phyloP scores from a whole-genome alignment of 2,888 invertebrate genomes.

The Euclidia mi region DNA sequence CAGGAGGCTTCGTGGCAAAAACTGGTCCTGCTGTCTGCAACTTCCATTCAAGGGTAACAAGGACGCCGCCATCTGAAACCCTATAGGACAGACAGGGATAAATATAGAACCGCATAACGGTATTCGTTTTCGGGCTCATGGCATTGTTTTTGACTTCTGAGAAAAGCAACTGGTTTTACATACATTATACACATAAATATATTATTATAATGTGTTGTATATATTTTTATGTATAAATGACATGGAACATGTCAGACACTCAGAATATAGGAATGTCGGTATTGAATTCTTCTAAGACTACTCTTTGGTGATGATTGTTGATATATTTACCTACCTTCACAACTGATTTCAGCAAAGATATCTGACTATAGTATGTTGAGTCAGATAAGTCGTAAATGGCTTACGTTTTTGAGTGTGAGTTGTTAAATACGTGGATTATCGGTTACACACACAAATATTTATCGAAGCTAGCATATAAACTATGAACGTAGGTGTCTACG shows the following conservation, averaged over 20 bases:
- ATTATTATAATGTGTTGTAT: conserved; percentile 9
- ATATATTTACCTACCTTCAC: not conserved
- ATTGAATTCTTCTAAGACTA: not conserved
- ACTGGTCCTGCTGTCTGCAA: conserved; percentile 83
- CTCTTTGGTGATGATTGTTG: too few species aligned
- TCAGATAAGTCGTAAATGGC: too few species aligned
- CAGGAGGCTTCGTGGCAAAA: conserved; percentile 71
- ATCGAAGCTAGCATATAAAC: too few species aligned
- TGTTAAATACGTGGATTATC: too few species aligned
- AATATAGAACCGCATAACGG: conserved; percentile 77
- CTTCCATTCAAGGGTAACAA: conserved; percentile 83
- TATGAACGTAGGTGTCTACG: too few species aligned
- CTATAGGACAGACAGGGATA: conserved; percentile 61
- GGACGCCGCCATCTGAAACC: conserved; percentile 58
- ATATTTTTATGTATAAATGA: conserved; percentile 2
- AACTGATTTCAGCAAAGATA: too few species aligned
- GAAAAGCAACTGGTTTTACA: conserved; percentile 50
- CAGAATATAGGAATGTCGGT: not conserved
- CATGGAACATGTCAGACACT: conserved; percentile 1
- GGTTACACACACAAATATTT: too few species aligned
- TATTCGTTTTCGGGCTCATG: conserved; percentile 65
- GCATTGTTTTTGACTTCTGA: conserved; percentile 56
- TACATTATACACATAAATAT: conserved; percentile 20
- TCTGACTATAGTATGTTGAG: too few species aligned
- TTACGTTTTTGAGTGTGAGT: too few species aligned